Evolutionary conservation across 2,113 vertebrate species (phyloP).

Genomic region (Corythaixoides concolor): DNA sequence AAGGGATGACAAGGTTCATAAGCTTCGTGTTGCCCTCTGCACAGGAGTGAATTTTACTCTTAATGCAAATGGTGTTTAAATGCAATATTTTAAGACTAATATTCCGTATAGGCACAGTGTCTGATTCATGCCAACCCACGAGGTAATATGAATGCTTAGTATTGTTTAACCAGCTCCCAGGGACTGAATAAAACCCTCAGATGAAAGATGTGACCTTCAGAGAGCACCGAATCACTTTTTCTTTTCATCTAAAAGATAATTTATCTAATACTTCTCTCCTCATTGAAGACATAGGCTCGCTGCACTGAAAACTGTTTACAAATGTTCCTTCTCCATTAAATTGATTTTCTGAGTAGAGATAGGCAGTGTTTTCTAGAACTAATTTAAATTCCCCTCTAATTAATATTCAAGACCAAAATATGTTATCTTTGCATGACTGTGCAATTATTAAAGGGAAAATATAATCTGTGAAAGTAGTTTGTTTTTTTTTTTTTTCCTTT

Average conservation of each 20-base stretch:
- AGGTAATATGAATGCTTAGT: conserved; percentile 27
- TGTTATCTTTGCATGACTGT: conserved; percentile 76
- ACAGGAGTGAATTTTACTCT: conserved; percentile 30
- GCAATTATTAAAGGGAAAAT: conserved; percentile 72
- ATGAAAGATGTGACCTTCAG: conserved; percentile 67
- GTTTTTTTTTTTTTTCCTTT: neutral
- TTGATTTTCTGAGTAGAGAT: conserved; percentile 74
- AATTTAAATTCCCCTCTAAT: conserved; percentile 77
- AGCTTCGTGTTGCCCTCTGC: neutral
- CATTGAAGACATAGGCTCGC: conserved; percentile 33
- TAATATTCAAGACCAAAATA: conserved; percentile 78
- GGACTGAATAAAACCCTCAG: conserved; percentile 56
- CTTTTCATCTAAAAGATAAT: conserved; percentile 62
- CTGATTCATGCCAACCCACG: conserved; percentile 38
- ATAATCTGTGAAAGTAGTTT: conserved; percentile 65
- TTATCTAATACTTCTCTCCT: conserved; percentile 57
- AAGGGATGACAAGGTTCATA: conserved; percentile 22
- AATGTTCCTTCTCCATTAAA: conserved; percentile 73
- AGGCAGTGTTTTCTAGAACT: conserved; percentile 74
- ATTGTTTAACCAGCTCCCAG: conserved; percentile 50
- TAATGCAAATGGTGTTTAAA: conserved; percentile 47
- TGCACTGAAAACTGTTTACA: conserved; percentile 70
- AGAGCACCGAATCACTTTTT: conserved; percentile 55
- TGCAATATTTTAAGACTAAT: conserved; percentile 60
- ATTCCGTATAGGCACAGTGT: neutral